Conservation (phyloP, 2,888 invertebrate genomes). For the Melinaea menophilus region DNA sequence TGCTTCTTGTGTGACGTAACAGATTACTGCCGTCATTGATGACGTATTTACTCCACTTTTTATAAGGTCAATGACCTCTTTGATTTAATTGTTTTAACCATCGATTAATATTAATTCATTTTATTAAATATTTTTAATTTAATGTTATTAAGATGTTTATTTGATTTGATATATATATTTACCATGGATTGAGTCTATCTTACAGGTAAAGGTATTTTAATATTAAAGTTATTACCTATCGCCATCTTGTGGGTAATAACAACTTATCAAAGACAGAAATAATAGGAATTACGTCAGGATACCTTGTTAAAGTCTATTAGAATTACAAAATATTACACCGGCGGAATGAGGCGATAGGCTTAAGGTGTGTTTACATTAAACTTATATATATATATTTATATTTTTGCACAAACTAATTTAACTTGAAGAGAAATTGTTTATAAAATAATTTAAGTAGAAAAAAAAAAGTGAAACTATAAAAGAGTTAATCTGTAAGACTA, state of each 20-base stretch:
- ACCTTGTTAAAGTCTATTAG: slow-evolving; percentile 26
- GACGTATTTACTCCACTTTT: neutral
- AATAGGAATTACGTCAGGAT: slow-evolving; percentile 24
- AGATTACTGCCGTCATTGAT: slow-evolving; percentile 29
- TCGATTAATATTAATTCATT: slow-evolving; percentile 1
- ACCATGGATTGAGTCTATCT: no score
- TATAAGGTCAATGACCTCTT: neutral
- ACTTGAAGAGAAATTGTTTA: no score
- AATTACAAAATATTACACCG: slow-evolving; percentile 31
- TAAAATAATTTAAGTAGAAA: no score
- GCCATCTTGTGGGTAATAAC: slow-evolving; percentile 7
- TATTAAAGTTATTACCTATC: neutral
- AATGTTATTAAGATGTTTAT: neutral
- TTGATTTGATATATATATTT: neutral
- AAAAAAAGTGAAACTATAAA: no score
- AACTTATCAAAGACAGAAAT: slow-evolving; percentile 21
- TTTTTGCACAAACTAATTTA: no score
- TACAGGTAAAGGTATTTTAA: no score
- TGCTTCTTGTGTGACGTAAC: slow-evolving; percentile 66
- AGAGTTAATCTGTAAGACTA: no score
- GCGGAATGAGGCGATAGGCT: slow-evolving; percentile 22
- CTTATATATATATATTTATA: no score
- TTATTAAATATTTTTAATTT: neutral
- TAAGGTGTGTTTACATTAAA: slow-evolving; percentile 18
- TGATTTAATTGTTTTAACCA: neutral